Base-by-base conservation (phyloP, 2,113 vertebrate species). In the Pundamilia nyererei region DNA sequence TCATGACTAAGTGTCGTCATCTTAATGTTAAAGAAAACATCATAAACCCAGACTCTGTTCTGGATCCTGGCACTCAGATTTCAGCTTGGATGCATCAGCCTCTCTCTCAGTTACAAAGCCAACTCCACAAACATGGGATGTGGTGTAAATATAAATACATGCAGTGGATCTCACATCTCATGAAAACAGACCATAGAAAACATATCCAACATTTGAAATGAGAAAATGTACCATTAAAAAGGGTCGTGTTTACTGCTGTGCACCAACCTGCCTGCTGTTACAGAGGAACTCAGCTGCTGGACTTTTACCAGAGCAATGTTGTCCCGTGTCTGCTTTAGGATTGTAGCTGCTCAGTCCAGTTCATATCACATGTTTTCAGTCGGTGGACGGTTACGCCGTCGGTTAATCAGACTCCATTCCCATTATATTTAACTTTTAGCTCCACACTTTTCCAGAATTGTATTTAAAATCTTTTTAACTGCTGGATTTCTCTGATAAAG, bases 361-460 rank as follows among this genome's bases (percentile, higher is more conserved):
- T 58, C 24, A 29, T 31, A 1, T 58, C 2, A 3, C 26, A 15
- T 3, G 26, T 58, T 58, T 9, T 15, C 55, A 58, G 26, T 1
- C 5, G 3, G 51, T 53, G 24, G 24, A 56, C 4, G 12, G 24
- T 29, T 17, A 60, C 29, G 26, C 15, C 2, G 12, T 56, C 24
- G 3, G 29, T 3, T 3, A 7, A n/a, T 65, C 17, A 12, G 33
- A 3, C 33, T 65, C 31, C 17, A 38, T n/a, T 38, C 19, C 1
- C 1, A 19, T 58, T 15, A 17, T 5, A 60, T 60, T 60, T 9
- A 60, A 19, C 29, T 60, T 31, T 60, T 31, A 60, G 29, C 26
- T 9, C 0, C 56, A 17, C 17, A 12, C 19, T 68, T 68, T 0
- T 24, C n/a, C 62, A 40, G 7, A 68, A 24, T 9, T 14, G 12